phyloP scores from a whole-genome alignment of 2,113 vertebrate genomes.

The Ailurus styani region DNA sequence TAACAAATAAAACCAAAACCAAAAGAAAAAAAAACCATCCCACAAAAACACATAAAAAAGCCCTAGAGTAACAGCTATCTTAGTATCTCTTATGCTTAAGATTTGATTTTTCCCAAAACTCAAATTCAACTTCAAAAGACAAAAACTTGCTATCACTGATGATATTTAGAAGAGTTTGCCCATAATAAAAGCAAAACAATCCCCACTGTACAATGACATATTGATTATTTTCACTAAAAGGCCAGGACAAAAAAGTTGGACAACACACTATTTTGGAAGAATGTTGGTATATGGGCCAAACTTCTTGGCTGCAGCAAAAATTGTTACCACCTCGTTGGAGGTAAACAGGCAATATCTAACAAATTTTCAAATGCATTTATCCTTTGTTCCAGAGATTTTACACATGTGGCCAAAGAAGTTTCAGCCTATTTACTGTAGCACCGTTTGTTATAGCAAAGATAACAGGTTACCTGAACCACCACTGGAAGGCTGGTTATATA shows the following conservation, averaged over 20 bases:
- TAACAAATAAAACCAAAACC: not conserved
- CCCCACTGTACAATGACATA: not conserved
- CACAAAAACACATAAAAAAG: not conserved
- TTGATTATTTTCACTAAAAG: not conserved
- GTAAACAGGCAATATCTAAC: not conserved
- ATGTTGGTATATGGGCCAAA: accelerated
- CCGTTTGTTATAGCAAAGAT: not conserved
- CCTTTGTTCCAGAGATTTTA: not conserved
- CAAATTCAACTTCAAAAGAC: not conserved
- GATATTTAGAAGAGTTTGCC: not conserved
- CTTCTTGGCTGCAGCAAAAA: not conserved
- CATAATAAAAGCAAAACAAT: not conserved
- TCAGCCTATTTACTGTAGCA: not conserved
- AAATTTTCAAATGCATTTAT: not conserved
- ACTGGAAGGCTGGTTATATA: not conserved
- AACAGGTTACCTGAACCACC: not conserved
- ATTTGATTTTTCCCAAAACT: not conserved
- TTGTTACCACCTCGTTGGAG: not conserved
- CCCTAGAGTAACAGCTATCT: not conserved
- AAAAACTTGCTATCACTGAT: not conserved
- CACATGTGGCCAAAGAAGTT: not conserved
- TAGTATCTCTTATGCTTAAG: not conserved
- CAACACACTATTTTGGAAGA: not conserved
- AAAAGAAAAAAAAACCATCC: not conserved
- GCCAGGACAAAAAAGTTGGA: not conserved